A percentile compares a stretch with the other conserved stretches of the same genome.
Conservation (phyloP, 2,113 vertebrate genomes). For the Aphyosemion australe region DNA sequence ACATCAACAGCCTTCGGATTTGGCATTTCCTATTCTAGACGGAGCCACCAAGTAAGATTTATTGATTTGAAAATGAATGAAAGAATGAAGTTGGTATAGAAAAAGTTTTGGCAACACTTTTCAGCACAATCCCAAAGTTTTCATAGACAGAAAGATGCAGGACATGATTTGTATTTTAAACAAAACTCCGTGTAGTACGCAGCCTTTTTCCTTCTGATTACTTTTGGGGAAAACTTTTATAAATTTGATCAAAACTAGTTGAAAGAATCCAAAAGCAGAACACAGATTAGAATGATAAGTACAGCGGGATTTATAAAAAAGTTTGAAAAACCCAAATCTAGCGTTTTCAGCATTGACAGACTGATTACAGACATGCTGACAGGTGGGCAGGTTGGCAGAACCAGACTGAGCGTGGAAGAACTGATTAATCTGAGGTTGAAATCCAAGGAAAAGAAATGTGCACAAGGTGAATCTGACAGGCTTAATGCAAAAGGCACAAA, state of each 20-base stretch:
- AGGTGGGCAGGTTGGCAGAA: not conserved
- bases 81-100: not conserved
- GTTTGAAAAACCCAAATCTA: not conserved
- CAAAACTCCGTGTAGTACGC: not conserved
- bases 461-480: not conserved
- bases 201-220: too few species aligned
- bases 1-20: conserved; percentile 32
- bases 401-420: not conserved
- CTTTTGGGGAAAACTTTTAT: too few species aligned
- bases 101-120: not conserved
- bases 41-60: conserved; percentile 17
- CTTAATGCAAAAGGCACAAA: not conserved
- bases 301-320: not conserved
- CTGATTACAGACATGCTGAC: not conserved
- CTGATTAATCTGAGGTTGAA: too few species aligned
- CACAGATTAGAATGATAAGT: too few species aligned
- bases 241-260: too few species aligned
- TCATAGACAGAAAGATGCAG: not conserved
- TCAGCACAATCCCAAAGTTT: not conserved
- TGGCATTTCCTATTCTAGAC: conserved; percentile 37
- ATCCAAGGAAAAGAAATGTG: not conserved
- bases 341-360: not conserved
- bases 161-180: not conserved
- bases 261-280: too few species aligned
- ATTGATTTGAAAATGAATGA: conserved; percentile 5